phyloP scores from a whole-genome alignment of 2,113 vertebrate species.

The Aegotheles bennettii region DNA sequence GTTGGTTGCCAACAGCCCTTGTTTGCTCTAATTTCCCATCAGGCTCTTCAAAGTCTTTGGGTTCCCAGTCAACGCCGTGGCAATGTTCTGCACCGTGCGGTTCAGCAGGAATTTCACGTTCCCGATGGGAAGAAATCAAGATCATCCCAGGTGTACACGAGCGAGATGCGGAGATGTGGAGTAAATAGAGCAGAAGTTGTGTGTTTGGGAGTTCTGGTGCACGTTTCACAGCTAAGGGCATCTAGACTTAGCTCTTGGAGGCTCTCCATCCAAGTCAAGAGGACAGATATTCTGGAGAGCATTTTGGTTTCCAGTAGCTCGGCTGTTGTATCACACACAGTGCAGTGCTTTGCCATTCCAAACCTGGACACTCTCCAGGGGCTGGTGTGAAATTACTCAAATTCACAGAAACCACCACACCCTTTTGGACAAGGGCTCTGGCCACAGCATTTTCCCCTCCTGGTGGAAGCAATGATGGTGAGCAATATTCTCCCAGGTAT shows the following conservation, averaged over 20 bases:
- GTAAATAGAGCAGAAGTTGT: neutral
- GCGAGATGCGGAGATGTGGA: neutral
- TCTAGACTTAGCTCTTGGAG: neutral
- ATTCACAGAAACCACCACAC: neutral
- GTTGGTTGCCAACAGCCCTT: neutral
- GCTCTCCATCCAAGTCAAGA: neutral
- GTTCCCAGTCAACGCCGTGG: neutral
- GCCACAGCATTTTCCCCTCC: neutral
- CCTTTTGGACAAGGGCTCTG: rapidly evolving
- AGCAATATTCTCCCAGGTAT: neutral
- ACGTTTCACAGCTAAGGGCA: neutral
- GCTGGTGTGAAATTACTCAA: neutral
- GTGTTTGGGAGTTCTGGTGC: neutral
- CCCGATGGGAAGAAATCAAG: neutral
- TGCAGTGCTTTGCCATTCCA: neutral
- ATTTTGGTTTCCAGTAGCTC: neutral
- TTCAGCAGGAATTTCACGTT: neutral
- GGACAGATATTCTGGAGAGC: neutral
- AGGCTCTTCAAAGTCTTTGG: neutral
- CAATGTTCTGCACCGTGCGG: rapidly evolving
- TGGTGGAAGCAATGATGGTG: neutral
- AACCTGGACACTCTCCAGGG: neutral
- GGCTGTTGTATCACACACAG: neutral
- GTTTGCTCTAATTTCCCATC: neutral
- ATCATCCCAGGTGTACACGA: neutral